A percentile compares a stretch with the other conserved stretches of the same genome.
phyloP scores from a whole-genome alignment of 2,888 invertebrate genomes.

The Blastobasis adustella region DNA sequence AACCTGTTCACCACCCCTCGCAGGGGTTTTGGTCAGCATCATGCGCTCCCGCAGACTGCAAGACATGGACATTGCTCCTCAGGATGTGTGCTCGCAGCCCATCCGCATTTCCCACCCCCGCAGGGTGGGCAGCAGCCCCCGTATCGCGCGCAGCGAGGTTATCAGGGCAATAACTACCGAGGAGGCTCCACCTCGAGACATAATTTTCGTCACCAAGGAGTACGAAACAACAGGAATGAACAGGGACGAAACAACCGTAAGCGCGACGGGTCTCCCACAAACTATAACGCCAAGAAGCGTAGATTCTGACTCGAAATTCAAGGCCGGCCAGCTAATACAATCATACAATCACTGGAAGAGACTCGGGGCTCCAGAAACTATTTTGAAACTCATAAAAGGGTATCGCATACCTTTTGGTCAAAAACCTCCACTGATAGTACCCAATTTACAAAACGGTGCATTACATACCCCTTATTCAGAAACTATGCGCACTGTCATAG shows the following conservation, averaged over 20 bases:
- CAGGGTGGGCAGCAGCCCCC: slow-evolving; percentile 3
- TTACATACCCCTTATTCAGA: not conserved
- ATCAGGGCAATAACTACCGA: not conserved
- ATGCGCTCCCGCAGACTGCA: slow-evolving; percentile 9
- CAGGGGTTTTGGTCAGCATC: slow-evolving; percentile 3
- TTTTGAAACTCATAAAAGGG: slow-evolving; percentile 12
- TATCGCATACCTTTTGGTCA: slow-evolving; percentile 6
- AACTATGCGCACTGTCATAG: not conserved
- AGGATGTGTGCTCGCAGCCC: not conserved
- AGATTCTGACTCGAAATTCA: slow-evolving; percentile 13
- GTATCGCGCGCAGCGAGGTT: not conserved
- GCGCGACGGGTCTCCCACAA: not conserved
- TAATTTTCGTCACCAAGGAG: slow-evolving; percentile 2
- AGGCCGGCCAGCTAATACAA: slow-evolving; percentile 7
- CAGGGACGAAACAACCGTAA: not conserved
- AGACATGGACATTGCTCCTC: not conserved
- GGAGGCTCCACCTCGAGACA: not conserved
- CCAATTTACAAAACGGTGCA: not conserved
- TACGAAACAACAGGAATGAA: not conserved
- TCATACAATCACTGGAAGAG: slow-evolving; percentile 9
- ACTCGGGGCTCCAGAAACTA: slow-evolving; percentile 7
- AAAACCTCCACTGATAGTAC: slow-evolving; percentile 2
- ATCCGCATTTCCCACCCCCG: slow-evolving; percentile 3
- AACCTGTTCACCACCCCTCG: slow-evolving; percentile 7
- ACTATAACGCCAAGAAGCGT: not conserved